Evolutionary conservation across 2,797 vertebrate genomes (phyloP).

Genomic region (Paedocypris micromegethes): DNA sequence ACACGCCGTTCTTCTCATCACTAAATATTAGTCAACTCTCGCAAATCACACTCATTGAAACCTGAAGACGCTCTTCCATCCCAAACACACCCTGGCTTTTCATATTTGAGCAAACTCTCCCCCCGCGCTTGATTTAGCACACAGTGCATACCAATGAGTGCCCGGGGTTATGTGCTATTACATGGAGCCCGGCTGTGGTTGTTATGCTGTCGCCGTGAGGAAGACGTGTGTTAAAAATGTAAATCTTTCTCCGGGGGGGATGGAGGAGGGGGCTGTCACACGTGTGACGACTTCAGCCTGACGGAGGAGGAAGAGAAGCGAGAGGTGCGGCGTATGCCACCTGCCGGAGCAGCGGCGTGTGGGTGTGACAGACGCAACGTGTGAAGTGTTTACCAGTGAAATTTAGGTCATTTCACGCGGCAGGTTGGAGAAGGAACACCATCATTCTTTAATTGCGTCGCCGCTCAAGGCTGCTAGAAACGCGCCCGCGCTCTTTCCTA

Average conservation of each 20-base stretch:
- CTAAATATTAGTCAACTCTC: conserved; percentile 8
- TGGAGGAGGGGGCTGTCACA: not conserved
- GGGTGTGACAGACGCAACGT: conserved; percentile 24
- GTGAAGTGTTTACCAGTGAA: conserved; percentile 31
- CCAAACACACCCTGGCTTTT: conserved; percentile 35
- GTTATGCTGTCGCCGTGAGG: conserved; percentile 43
- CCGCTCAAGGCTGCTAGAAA: not conserved
- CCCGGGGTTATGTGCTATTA: conserved; percentile 45
- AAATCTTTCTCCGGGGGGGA: conserved; percentile 44
- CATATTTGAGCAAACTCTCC: conserved; percentile 45
- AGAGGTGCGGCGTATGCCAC: conserved; percentile 24
- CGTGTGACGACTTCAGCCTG: conserved; percentile 14
- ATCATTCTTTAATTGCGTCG: conserved; percentile 22
- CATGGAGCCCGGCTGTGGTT: conserved; percentile 48
- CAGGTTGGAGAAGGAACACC: conserved; percentile 18
- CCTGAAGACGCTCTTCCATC: conserved; percentile 25
- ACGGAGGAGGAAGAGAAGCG: conserved; percentile 16
- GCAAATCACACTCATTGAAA: conserved; percentile 23
- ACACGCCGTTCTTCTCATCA: conserved; percentile 15
- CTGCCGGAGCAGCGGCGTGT: conserved; percentile 29
- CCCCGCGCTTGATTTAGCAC: conserved; percentile 40
- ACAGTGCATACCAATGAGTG: conserved; percentile 47
- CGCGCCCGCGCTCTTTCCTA: not conserved
- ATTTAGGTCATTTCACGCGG: conserved; percentile 25
- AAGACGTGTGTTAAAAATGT: conserved; percentile 47